Conservation (phyloP, 2,113 vertebrate genomes). For the Tachycineta bicolor region DNA sequence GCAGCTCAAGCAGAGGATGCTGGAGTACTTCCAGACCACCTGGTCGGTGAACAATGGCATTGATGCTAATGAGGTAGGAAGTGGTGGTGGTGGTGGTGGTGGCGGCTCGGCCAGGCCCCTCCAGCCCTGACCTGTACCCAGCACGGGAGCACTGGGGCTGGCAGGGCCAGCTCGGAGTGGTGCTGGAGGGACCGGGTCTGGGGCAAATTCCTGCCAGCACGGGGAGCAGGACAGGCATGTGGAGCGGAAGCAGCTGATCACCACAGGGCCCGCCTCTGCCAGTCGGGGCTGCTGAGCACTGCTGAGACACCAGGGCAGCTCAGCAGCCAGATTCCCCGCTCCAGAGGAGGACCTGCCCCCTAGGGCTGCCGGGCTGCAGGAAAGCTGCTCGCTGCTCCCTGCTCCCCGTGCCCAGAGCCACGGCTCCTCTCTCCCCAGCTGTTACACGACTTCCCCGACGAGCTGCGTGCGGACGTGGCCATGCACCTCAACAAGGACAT, state of each 20-base stretch:
- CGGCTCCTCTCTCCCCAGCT: constrained; percentile 68
- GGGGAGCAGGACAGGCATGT: accelerated
- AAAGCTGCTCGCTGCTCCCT: not conserved
- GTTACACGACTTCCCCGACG: constrained; percentile 93
- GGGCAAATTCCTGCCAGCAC: not conserved
- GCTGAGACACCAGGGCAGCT: not conserved
- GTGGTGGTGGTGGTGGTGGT: too few species aligned
- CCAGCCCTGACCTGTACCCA: accelerated
- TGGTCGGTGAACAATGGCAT: constrained; percentile 98
- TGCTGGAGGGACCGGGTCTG: not conserved
- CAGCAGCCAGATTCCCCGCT: not conserved
- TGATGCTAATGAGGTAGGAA: constrained; percentile 89
- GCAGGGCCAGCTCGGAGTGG: not conserved
- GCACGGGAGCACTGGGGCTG: accelerated
- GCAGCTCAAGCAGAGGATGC: constrained; percentile 94
- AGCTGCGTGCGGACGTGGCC: constrained; percentile 91
- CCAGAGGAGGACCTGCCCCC: accelerated
- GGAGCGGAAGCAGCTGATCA: not conserved
- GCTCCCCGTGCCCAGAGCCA: accelerated
- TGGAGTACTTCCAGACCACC: constrained; percentile 97
- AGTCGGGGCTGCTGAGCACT: not conserved
- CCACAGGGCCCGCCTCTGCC: accelerated
- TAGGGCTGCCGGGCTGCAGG: not conserved
- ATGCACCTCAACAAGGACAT: constrained; percentile 98
- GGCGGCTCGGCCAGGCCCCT: accelerated